Conservation (phyloP, 2,113 vertebrate species). For the Sphyrna mokarran region DNA sequence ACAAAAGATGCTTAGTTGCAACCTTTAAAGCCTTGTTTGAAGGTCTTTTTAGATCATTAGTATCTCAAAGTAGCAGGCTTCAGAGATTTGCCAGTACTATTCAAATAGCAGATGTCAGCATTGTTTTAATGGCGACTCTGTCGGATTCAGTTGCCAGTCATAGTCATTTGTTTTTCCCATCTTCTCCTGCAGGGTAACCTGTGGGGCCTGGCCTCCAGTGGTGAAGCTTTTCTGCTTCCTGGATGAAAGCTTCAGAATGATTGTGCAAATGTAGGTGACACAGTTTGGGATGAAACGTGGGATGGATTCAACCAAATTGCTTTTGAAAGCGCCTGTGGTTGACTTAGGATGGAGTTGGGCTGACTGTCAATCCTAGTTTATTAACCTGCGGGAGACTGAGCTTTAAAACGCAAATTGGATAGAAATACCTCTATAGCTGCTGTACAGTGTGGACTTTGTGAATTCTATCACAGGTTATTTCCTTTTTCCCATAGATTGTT, state of each 20-base stretch:
- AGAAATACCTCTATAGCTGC: background rate
- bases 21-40: background rate
- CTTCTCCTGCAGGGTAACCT: constrained; percentile 3
- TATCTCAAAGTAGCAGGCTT: constrained; percentile 24
- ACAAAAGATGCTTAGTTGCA: background rate
- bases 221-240: background rate
- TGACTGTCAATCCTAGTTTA: constrained; percentile 48
- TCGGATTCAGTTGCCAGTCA: background rate
- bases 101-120: constrained; percentile 28
- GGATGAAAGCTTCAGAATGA: background rate
- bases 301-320: constrained; percentile 39
- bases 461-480: background rate
- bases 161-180: constrained; percentile 24
- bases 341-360: constrained; percentile 42
- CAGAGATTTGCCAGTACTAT: background rate
- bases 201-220: background rate
- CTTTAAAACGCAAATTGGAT: background rate
- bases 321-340: constrained; percentile 45
- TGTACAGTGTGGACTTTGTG: background rate
- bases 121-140: constrained; percentile 32
- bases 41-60: background rate
- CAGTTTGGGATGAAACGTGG: background rate
- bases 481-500: background rate
- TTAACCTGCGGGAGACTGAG: constrained; percentile 43
- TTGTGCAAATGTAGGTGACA: constrained; percentile 40